Base-by-base conservation (phyloP, 2,888 invertebrate species). In the Athalia rosae region DNA sequence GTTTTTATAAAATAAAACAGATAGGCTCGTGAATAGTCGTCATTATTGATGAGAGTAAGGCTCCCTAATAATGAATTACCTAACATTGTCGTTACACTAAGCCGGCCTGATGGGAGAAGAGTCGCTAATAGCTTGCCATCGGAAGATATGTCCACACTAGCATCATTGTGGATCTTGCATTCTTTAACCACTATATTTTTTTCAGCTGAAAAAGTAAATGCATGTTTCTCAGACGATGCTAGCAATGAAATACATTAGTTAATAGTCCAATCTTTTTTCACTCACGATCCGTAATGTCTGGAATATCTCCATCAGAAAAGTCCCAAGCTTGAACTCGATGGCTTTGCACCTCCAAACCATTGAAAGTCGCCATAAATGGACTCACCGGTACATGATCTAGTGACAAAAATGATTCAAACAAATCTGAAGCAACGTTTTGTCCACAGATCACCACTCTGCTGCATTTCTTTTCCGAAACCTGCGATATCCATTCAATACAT, bases 321-420 rank as follows among this genome's bases (percentile, higher is more conserved):
- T 96, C 95, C 97, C 97, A 97, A 62, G 94, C 94, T 90, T 97
- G 96, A 83, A 97, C 95, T 81, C 96, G 91, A 90, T 96, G 95
- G 83, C 94, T 94, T 74, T 85, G 86, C 28, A 84, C 81, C 81
- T 86, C 87, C 48, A 84, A 77, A 9, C 84, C 83, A 77, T 84
- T 85, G 67, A 85, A 85, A 3, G 84, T 80, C 81, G 85, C 83
- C 78, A 78, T 74, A 15, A 78, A 78, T 11, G 78, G 78, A 53
- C 82, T 84, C 45, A 83, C 80, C 13, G 85, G 84, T 76, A 84
- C 79, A 66, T 86, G 83, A 82, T 87, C 87, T 86, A 45, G n/a
- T 59, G 7, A 15, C 11, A 59, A 56, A 76, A 67, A 9, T 50
- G 50, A 67, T 43, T 48, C 41, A 48, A 13, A 7, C 15, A 61